phyloP scores from a whole-genome alignment of 1,140 invertebrate genomes.

The Papilio machaon region DNA sequence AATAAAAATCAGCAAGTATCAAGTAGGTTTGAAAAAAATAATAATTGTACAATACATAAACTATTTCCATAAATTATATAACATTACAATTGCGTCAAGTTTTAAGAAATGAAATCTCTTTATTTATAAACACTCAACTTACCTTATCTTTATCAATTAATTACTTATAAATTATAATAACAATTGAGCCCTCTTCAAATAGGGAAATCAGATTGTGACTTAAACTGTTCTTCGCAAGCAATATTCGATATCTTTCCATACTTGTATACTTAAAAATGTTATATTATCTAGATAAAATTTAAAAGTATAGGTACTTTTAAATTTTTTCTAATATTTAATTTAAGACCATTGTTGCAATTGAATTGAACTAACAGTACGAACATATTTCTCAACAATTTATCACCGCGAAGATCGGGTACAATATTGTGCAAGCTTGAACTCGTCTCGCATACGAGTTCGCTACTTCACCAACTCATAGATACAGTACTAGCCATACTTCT shows the following conservation, averaged over 20 bases:
- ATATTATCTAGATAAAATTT: no score
- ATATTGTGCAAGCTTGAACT: background rate
- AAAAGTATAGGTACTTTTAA: background rate
- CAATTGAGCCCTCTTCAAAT: no score
- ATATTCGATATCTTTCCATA: background rate
- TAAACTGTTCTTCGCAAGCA: no score
- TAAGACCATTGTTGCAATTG: background rate
- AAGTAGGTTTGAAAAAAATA: no score
- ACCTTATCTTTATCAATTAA: background rate
- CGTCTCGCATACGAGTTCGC: background rate
- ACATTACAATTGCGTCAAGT: background rate
- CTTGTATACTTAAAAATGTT: background rate
- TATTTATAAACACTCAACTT: background rate
- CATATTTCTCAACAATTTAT: background rate
- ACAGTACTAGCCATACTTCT: no score
- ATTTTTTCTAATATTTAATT: background rate
- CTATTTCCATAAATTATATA: no score
- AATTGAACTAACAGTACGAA: background rate
- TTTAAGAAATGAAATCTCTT: no score
- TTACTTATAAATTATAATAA: background rate
- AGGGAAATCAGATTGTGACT: no score
- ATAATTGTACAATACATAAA: no score
- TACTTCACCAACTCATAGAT: no score
- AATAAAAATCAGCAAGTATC: no score
- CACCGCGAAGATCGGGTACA: conserved; percentile 6